Evolutionary conservation across 2,888 invertebrate species (phyloP).

Genomic region (Lochmaea capreae): DNA sequence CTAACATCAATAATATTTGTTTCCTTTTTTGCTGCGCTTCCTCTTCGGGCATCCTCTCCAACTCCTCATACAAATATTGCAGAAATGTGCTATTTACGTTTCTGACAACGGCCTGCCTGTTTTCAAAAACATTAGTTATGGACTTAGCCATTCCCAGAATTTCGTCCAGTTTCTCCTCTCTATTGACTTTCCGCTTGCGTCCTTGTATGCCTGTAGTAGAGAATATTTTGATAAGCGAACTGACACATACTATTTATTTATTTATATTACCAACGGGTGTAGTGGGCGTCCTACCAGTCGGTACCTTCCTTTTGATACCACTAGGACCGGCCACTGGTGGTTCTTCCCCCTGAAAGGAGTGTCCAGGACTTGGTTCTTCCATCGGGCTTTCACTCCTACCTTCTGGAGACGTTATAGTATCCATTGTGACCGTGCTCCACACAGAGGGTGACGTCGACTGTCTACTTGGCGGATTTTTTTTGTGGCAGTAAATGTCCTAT

Average conservation of each 20-base stretch:
- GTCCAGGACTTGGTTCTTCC: too few relatives aligned
- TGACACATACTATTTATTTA: too few relatives aligned
- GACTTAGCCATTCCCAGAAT: too few relatives aligned
- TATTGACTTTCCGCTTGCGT: conserved; percentile 3
- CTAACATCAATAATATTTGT: background rate
- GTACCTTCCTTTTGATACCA: background rate
- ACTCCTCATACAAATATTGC: conserved; percentile 10
- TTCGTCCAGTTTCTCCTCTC: conserved; percentile 1
- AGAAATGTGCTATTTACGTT: background rate
- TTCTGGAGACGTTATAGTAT: too few relatives aligned
- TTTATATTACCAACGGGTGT: conserved; percentile 18
- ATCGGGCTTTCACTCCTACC: too few relatives aligned
- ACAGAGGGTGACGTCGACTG: too few relatives aligned
- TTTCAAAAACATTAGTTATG: too few relatives aligned
- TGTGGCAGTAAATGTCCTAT: conserved; percentile 11
- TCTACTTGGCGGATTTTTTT: background rate
- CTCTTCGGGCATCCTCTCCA: conserved; percentile 7
- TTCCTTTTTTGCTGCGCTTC: conserved; percentile 4
- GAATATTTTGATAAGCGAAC: too few relatives aligned
- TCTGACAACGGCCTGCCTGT: background rate
- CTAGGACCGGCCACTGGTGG: conserved; percentile 13
- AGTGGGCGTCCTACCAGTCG: background rate
- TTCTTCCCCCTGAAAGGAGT: too few relatives aligned
- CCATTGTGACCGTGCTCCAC: too few relatives aligned
- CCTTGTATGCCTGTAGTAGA: background rate